phyloP scores from a whole-genome alignment of 1,140 invertebrate genomes.

The Drosophila dunni region DNA sequence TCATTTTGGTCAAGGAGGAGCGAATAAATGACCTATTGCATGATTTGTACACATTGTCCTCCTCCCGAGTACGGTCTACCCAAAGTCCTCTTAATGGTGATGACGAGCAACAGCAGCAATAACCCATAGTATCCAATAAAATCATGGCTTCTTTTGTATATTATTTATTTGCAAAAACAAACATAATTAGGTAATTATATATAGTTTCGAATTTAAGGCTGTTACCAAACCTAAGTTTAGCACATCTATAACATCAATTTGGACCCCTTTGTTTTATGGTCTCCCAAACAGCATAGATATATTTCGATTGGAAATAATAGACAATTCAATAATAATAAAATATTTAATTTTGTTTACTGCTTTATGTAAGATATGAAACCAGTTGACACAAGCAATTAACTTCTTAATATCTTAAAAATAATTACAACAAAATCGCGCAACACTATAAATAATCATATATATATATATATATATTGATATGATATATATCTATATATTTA shows the following conservation, averaged over 20 bases:
- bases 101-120: background rate
- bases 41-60: constrained; percentile 26
- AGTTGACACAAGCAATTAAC: constrained; percentile 45
- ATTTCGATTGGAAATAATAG: too few species aligned
- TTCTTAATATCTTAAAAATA: constrained; percentile 26
- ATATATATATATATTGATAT: constrained; percentile 16
- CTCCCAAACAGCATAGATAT: too few species aligned
- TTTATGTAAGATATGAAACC: constrained; percentile 21
- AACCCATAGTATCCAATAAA: background rate
- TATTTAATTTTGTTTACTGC: background rate
- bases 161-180: background rate
- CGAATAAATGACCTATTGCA: constrained; percentile 85
- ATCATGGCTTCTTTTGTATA: background rate
- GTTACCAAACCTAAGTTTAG: too few species aligned
- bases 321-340: too few species aligned
- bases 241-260: too few species aligned
- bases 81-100: background rate
- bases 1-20: constrained; percentile 86
- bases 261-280: too few species aligned
- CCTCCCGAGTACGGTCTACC: background rate
- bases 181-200: background rate
- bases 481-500: background rate
- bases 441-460: constrained; percentile 15
- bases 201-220: too few species aligned
- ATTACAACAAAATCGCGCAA: constrained; percentile 22